Evolutionary conservation across 2,888 invertebrate species (phyloP), one percentile per base, ranked within the genome.

Genomic region (Macrophya alboannulata): DNA sequence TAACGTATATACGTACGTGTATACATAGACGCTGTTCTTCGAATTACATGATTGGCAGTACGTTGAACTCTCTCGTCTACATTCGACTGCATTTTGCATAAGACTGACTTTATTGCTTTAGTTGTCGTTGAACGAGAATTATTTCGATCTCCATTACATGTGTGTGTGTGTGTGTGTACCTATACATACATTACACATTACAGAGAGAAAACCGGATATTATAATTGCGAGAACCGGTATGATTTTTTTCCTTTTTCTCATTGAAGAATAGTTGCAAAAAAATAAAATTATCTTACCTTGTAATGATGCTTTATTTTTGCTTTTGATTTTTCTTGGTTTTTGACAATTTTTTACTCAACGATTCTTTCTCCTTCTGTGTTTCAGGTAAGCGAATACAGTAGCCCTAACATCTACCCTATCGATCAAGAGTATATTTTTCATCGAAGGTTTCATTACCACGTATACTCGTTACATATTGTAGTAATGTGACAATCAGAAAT

Each of bases 341-440:
- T 21, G 2, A 40, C n/a, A 5, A 48, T 9, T 74, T 76, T 48
- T 43, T 76, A 9, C n/a, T 72, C 15, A 48, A 48, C 40, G 21
- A 48, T 48, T 43, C 8, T 76, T 48, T n/a, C 1, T 17, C 9
- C 25, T 45, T 76, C 4, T 76, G 4, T 43, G 43, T 43, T 74
- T 74, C 48, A 74, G 45, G 76, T 76, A 76, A 76, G 43, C 40
- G 21, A 21, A 76, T 40, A 62, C 12, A 25, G 4, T 62, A 12
- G 21, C 31, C 31, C 1, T 31, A 31, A 31, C 31, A 1, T 31
- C 31, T 31, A 3, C 31, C 31, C 31, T 31, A 31, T 31, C 31
- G 31, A 31, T n/a, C n/a, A n/a, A 3, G 31, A 31, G 3, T 31
- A 31, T 31, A 31, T 31, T 8, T 55, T 55, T 55, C 8, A 55